A percentile compares a stretch with the other conserved stretches of the same genome.
Conservation (phyloP, 2,888 invertebrate species). For the Icerya purchasi region DNA sequence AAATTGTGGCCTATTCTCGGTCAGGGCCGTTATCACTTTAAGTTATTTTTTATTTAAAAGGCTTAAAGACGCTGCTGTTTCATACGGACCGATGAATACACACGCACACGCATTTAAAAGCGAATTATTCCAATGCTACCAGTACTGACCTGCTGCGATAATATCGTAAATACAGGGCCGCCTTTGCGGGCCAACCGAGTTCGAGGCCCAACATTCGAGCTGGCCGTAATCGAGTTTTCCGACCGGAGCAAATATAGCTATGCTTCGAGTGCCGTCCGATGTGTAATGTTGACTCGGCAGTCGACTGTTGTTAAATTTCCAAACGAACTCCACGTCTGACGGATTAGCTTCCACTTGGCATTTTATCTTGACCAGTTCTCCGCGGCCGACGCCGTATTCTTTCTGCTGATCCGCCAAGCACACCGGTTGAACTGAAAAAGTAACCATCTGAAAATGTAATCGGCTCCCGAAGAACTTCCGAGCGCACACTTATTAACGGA, state of each 20-base stretch:
- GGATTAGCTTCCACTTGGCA: constrained; percentile 58
- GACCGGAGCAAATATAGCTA: constrained; percentile 68
- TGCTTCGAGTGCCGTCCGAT: constrained; percentile 50
- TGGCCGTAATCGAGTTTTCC: constrained; percentile 68
- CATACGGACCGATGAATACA: no score
- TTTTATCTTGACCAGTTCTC: constrained; percentile 41
- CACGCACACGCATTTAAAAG: no score
- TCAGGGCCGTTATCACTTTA: no score
- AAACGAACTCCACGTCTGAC: constrained; percentile 41
- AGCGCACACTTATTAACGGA: no score
- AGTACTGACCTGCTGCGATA: constrained; percentile 41
- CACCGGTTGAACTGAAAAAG: constrained; percentile 41
- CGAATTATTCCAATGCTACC: no score
- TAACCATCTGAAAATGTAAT: background rate
- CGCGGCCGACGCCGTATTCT: constrained; percentile 49
- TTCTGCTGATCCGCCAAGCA: constrained; percentile 46
- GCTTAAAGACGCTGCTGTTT: no score
- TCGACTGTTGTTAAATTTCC: constrained; percentile 62
- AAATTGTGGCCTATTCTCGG: no score
- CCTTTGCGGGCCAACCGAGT: constrained; percentile 46
- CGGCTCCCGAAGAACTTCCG: background rate
- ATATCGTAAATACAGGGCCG: constrained; percentile 52
- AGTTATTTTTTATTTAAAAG: no score
- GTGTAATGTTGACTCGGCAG: constrained; percentile 55
- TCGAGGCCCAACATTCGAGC: constrained; percentile 47